Conservation (phyloP, 2,797 vertebrate genomes). For the Callimico goeldii region DNA sequence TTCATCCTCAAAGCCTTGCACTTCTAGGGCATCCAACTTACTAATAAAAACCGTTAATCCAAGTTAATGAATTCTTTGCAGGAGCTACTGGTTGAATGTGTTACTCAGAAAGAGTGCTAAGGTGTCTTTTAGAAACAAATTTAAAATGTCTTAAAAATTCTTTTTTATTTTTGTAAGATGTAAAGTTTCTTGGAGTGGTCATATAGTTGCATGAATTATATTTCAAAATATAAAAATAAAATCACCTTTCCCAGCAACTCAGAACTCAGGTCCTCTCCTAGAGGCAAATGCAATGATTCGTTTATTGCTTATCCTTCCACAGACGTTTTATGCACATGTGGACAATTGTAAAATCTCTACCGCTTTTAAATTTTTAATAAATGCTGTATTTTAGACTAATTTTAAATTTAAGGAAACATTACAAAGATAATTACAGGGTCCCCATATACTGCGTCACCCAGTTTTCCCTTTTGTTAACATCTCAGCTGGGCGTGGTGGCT, state of each 20-base stretch:
- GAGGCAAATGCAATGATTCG: neutral
- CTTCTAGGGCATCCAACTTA: neutral
- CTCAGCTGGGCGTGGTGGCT: neutral
- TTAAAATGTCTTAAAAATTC: neutral
- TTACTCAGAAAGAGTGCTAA: neutral
- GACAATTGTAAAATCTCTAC: neutral
- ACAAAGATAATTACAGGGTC: neutral
- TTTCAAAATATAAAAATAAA: neutral
- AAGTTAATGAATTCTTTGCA: neutral
- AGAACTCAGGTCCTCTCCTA: neutral
- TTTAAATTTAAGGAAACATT: neutral
- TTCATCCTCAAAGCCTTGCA: neutral
- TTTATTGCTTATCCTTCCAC: neutral
- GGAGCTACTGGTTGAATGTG: neutral
- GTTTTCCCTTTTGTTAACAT: neutral
- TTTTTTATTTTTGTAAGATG: neutral
- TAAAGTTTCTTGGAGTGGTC: neutral
- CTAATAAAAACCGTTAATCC: neutral
- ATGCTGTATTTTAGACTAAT: neutral
- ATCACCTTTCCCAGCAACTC: neutral
- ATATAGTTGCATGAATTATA: neutral
- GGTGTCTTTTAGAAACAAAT: neutral
- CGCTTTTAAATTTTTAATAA: neutral
- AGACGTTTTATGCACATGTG: neutral
- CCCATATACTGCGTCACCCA: fast-evolving